phyloP scores from a whole-genome alignment of 2,797 vertebrate genomes.

The Phataginus tricuspis region DNA sequence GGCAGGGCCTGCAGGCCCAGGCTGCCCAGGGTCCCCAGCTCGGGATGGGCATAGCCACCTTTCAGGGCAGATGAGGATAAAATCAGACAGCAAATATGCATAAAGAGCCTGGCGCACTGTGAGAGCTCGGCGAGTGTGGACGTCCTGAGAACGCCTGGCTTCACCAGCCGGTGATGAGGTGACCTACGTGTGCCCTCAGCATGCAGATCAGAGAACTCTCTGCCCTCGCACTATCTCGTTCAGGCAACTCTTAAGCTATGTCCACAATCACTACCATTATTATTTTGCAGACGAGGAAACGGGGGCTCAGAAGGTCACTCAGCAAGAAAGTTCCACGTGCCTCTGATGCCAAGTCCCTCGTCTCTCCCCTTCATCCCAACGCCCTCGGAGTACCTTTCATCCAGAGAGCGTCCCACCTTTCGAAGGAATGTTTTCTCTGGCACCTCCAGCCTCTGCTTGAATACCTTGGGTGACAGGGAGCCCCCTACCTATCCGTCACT shows the following conservation, averaged over 20 bases:
- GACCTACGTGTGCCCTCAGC: too few species aligned
- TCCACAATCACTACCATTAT: background rate
- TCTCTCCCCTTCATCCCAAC: background rate
- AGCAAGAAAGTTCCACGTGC: background rate
- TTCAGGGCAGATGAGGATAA: background rate
- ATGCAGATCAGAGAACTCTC: background rate
- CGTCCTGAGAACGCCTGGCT: background rate
- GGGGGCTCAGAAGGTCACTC: background rate
- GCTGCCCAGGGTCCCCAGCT: background rate
- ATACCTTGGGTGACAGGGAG: background rate
- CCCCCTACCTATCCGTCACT: background rate
- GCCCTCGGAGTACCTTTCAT: background rate
- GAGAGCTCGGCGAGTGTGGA: accelerated
- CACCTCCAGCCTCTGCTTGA: background rate
- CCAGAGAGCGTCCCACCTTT: background rate
- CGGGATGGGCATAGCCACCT: background rate
- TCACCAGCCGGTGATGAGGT: accelerated
- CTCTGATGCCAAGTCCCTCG: background rate
- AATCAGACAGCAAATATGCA: too few species aligned
- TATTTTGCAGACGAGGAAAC: background rate
- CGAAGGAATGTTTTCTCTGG: background rate
- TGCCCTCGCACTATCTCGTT: accelerated
- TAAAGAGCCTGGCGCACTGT: background rate
- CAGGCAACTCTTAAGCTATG: too few species aligned
- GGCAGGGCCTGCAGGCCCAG: too few species aligned